Base-by-base conservation (phyloP, 2,888 invertebrate species). In the Blera fallax region DNA sequence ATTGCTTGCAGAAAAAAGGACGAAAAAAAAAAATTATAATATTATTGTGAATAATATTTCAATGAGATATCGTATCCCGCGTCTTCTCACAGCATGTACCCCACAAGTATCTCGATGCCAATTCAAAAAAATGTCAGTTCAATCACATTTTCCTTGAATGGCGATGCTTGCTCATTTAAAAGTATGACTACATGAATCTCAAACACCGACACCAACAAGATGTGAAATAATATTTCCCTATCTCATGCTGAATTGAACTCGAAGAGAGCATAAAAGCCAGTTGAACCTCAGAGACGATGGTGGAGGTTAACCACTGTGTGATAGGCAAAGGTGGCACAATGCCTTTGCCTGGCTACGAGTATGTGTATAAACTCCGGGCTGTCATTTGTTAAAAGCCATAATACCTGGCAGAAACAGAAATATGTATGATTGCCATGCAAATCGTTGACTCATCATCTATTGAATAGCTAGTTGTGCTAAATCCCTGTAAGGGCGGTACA, bases 361-460 rank as follows among this genome's bases (percentile, higher is more conserved):
- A n/a, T n/a, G n/a, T n/a, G n/a, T 56, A 34, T 27, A 48, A 27
- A 56, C 24, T 67, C 50, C 52, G n/a, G 14, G 10, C 34, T 29
- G 58, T 21, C 48, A 50, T 69, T 78, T 62, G 67, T 62, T 62
- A 60, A 60, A 60, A 27, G 52, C 52, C 52, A 78, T 70, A 69
- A 78, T 70, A 78, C 77, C 69, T 62, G 77, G 62, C 69, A 78
- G 32, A 69, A 60, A 52, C 69, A 78, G 60, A 69, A 65, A 76
- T 78, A 78, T 62, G 77, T 78, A 78, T 62, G 77, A 78, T 78
- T 69, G 77, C 69, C 69, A 78, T 78, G 77, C 69, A 78, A 78
- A 78, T 78, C 54, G 77, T 45, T 52, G 77, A 62, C 69, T 78
- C 60, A 62, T 69, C 67, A 43, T 52, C 69, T 43, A 62, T 62